Evolutionary conservation across 2,797 vertebrate species (phyloP), one percentile per base, ranked within the genome.

Genomic region (Pipistrellus nathusii): DNA sequence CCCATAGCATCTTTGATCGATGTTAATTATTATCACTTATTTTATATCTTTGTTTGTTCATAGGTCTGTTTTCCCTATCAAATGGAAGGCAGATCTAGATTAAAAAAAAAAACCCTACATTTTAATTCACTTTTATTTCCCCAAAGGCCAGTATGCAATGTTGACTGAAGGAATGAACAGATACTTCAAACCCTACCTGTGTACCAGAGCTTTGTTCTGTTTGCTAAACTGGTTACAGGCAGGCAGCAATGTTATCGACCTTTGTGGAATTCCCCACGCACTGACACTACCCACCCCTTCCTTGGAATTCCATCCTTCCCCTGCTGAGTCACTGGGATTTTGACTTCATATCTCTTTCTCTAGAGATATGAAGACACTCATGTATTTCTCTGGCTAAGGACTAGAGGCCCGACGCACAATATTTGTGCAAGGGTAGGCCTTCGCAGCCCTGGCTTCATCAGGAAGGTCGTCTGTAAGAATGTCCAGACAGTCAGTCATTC

Each of bases 321-420:
- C 51, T n/a, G 38, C n/a, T 7, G 15, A 80, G 14, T 35, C 23
- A 11, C 2, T 38, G 17, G 23, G 30, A 21, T 66, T 92, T 86
- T 59, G 48, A 77, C 82, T 75, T 76, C 10, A 8, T 80, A 3
- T 71, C 23, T 57, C 75, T 64, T 85, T 59, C 62, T 91, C 81
- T 82, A 84, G 88, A 87, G n/a, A 32, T 15, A 32, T 32, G 12
- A 87, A 87, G 46, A 96, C 62, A 89, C 53, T 69, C 77, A 27
- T 12, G 6, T 12, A 68, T 85, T 87, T 78, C 32, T 95, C 59
- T 41, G 46, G 77, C 57, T 76, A 86, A 75, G 18, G 35, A 30
- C 27, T 30, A 62, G 59, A 62, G 59, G 5, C 59, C 27, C 5
- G 10, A 62, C 3, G 59, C 59, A 62, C 27, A 5, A 30, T 2